Conservation (phyloP, 1,140 invertebrate genomes). For the Eumeta japonica region DNA sequence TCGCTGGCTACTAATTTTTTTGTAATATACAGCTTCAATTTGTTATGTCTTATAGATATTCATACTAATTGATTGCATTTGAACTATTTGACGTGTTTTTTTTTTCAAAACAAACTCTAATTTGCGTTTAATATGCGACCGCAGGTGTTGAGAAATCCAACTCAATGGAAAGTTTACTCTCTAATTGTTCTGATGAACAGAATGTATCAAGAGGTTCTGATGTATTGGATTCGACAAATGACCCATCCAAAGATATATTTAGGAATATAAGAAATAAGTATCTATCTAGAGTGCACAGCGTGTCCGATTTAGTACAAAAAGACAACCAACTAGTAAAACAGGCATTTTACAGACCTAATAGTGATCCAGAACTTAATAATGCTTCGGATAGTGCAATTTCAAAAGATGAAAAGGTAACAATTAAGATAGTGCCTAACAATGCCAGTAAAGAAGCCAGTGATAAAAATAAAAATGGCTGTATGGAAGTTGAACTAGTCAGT, state of each 20-base stretch:
- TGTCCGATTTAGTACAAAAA: conserved; percentile 25
- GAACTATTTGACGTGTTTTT: too few relatives aligned
- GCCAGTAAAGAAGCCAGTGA: too few relatives aligned
- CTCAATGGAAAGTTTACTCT: conserved; percentile 35
- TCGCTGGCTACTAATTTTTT: too few relatives aligned
- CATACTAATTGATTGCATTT: too few relatives aligned
- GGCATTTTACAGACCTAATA: conserved; percentile 35
- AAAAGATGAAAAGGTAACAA: too few relatives aligned
- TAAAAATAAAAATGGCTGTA: too few relatives aligned
- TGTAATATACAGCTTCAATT: too few relatives aligned
- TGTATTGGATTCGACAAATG: conserved; percentile 28
- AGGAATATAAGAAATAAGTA: conserved; percentile 44
- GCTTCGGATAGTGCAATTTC: conserved; percentile 11
- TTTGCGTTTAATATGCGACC: too few relatives aligned
- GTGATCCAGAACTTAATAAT: conserved; percentile 9
- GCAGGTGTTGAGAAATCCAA: conserved; percentile 45
- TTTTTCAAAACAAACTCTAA: too few relatives aligned
- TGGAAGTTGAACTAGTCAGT: neutral
- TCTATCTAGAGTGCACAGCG: conserved; percentile 42
- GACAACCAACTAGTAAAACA: conserved; percentile 33
- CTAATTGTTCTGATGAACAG: conserved; percentile 30
- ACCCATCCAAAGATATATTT: conserved; percentile 38
- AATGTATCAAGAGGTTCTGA: conserved; percentile 22
- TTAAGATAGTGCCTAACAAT: too few relatives aligned
- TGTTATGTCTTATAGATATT: too few relatives aligned